Conservation (phyloP, 2,888 invertebrate species). For the Cataglyphis albicans region DNA sequence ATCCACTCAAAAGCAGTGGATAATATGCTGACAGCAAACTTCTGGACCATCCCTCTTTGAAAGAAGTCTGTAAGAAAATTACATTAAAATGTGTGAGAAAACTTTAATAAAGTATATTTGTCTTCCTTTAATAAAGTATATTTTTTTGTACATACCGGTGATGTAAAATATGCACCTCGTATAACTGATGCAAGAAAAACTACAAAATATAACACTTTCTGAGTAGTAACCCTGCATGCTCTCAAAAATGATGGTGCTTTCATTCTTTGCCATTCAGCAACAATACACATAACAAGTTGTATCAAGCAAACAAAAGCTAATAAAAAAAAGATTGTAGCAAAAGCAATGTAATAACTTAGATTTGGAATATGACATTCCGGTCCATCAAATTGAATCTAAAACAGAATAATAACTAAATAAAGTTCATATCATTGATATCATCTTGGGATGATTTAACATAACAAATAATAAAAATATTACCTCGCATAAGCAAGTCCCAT, state of each 20-base stretch:
- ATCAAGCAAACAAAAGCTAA: constrained; percentile 94
- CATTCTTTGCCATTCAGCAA: constrained; percentile 93
- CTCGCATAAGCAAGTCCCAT: constrained; percentile 96
- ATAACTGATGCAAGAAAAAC: constrained; percentile 94
- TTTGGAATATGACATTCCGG: constrained; percentile 94
- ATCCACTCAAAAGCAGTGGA: constrained; percentile 94
- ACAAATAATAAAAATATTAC: constrained; percentile 86
- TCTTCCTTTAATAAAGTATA: background rate
- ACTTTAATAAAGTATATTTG: no score
- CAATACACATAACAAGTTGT: constrained; percentile 94
- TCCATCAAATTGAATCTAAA: constrained; percentile 91
- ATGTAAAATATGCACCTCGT: constrained; percentile 95
- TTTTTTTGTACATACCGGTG: constrained; percentile 90
- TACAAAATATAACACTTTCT: constrained; percentile 95
- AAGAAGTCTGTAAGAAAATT: constrained; percentile 89
- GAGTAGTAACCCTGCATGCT: constrained; percentile 95
- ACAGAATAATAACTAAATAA: constrained; percentile 55
- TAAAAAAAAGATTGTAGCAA: constrained; percentile 91
- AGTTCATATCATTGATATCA: background rate
- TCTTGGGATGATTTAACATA: background rate
- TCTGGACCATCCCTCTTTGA: constrained; percentile 94
- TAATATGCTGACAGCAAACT: constrained; percentile 96
- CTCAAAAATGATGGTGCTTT: constrained; percentile 93
- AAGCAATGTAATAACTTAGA: constrained; percentile 90
- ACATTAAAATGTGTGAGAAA: constrained; percentile 10